phyloP scores from a whole-genome alignment of 2,888 invertebrate genomes.

The Carpatolechia fugitivella region DNA sequence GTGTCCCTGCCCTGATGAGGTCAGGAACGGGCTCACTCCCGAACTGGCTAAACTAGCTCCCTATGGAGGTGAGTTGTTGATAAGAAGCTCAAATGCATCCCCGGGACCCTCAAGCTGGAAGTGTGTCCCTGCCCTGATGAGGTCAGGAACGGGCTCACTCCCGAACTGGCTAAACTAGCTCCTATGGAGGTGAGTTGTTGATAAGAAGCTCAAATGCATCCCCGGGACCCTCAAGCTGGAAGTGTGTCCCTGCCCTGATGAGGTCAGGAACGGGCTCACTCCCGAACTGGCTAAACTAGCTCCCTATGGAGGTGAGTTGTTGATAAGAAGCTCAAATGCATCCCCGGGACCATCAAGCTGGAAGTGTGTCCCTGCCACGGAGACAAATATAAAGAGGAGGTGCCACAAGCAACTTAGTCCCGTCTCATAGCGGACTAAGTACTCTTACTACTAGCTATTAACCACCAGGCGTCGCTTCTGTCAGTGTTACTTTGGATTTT shows the following conservation, averaged over 20 bases:
- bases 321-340: slow-evolving; percentile 91
- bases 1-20: slow-evolving; percentile 84
- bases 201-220: slow-evolving; percentile 93
- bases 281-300: background rate
- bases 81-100: slow-evolving; percentile 94
- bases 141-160: background rate
- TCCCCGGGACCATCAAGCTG: slow-evolving; percentile 93
- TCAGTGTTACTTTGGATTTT: no score
- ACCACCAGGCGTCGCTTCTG: no score
- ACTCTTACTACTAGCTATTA: no score
- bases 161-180: background rate
- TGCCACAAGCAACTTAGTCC: no score
- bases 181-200: slow-evolving; percentile 80
- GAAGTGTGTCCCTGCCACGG: no score
- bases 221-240: slow-evolving; percentile 94
- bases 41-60: background rate
- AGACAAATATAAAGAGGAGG: no score
- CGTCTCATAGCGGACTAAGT: no score
- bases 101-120: slow-evolving; percentile 93
- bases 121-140: slow-evolving; percentile 87
- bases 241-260: slow-evolving; percentile 88
- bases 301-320: no score
- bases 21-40: background rate
- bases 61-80: slow-evolving; percentile 81
- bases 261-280: background rate